Evolutionary conservation across 2,113 vertebrate genomes (phyloP).

Genomic region (Rhinolophus sinicus): DNA sequence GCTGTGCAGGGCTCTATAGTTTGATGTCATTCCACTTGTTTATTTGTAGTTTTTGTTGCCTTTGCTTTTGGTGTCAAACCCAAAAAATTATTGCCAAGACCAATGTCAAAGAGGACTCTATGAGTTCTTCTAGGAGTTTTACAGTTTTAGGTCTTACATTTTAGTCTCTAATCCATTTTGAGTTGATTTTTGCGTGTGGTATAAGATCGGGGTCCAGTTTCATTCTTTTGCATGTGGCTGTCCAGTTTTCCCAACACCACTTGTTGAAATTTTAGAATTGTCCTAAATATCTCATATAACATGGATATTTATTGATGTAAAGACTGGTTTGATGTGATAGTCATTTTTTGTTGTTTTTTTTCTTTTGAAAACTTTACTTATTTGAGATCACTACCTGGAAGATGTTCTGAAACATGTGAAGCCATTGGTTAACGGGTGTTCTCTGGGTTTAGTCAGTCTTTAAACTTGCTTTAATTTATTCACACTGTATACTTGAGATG

Average conservation of each 20-base stretch:
- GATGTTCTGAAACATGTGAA: neutral
- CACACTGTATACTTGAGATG: neutral
- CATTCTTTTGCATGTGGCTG: neutral
- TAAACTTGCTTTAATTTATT: constrained; percentile 17
- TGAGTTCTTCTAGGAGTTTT: neutral
- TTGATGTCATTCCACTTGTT: neutral
- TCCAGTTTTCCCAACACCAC: neutral
- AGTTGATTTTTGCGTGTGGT: neutral
- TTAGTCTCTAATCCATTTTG: neutral
- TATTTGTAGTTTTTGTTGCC: neutral
- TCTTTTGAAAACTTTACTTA: neutral
- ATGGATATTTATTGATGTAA: neutral
- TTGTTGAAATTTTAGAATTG: neutral
- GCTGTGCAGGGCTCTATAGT: neutral
- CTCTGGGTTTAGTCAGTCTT: neutral
- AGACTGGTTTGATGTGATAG: neutral
- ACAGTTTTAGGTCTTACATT: neutral
- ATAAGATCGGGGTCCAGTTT: neutral
- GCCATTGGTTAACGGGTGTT: neutral
- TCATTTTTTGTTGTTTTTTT: neutral
- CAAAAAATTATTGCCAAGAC: neutral
- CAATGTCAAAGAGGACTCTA: neutral
- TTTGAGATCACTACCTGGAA: neutral
- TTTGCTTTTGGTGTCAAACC: neutral
- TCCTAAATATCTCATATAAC: neutral